Evolutionary conservation across 2,113 vertebrate species (phyloP), one percentile per base, ranked within the genome.

Genomic region (Campylomormyrus numenius): DNA sequence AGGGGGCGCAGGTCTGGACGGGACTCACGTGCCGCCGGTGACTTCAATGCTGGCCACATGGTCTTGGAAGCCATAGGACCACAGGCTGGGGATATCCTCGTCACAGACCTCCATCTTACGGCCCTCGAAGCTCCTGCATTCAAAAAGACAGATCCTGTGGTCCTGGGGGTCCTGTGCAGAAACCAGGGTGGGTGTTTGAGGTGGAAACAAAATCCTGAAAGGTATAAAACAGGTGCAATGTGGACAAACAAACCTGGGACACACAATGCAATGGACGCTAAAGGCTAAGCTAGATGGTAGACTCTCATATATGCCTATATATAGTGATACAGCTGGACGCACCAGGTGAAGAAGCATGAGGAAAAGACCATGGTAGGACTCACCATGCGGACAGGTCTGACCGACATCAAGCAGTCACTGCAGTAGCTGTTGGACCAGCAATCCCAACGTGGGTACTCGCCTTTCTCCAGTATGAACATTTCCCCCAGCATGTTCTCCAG

Each of bases 21-120:
- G 85, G 8, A 94, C 96, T 94, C 92, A 97, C 96, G 95, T 97
- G 96, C 96, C 96, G 52, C 96, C 96, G 2, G 94, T 94, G 90
- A 97, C 96, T 92, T 97, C 95, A 91, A 97, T 92, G 90, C 96
- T 97, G 85, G 93, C 94, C 1, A 97, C 96, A 24, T 93, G 95
- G 89, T 97, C 96, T 93, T 96, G 96, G 93, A 97, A 97, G 90
- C 96, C 96, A 0, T 97, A 96, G 77, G 95, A 96, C 96, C 96
- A 97, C 91, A 97, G 91, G 90, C 96, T 97, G 84, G 96, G 96
- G 86, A 97, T 96, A 66, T 97, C 96, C 92, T 97, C 96, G 74
- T 97, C 96, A 19, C 95, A 96, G 89, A 97, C 95, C 91, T 97
- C 96, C 96, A 97, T 97, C 92, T 97, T 97, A 74, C 96, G 95